These are phyloP conservation scores for Gouania willdenowi DNA, from an alignment of 2,797 vertebrate genomes.

Conservation along the genomic window DNA sequence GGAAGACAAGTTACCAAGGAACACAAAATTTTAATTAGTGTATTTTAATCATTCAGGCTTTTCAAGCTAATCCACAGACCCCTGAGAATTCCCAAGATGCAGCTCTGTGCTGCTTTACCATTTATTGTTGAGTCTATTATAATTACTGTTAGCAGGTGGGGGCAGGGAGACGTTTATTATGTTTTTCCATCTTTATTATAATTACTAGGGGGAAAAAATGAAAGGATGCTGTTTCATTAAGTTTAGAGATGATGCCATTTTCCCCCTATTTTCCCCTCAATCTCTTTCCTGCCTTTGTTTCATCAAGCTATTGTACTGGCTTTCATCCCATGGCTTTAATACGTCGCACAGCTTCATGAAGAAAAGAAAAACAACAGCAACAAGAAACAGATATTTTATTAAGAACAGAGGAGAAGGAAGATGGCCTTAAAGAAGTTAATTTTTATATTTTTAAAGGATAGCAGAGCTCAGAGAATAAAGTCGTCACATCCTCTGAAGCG, in stretches of 20 bases:
- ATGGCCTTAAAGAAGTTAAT: conserved; percentile 75
- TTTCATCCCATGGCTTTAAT: conserved; percentile 77
- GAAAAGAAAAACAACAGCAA: conserved; percentile 64
- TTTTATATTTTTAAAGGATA: conserved; percentile 50
- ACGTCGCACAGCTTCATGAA: conserved; percentile 71
- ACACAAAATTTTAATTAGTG: conserved; percentile 99
- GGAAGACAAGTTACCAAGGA: conserved; percentile 99
- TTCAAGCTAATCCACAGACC: conserved; percentile 99
- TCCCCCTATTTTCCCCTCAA: conserved; percentile 72
- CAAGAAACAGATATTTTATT: conserved; percentile 72
- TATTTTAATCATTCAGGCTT: conserved; percentile 99
- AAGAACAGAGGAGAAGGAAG: conserved; percentile 66
- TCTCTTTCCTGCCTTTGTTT: conserved; percentile 78
- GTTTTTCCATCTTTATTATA: conserved; percentile 99
- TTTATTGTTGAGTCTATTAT: conserved; percentile 99
- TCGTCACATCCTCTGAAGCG: conserved; percentile 63
- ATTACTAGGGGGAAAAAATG: conserved; percentile 99
- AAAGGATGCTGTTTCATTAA: conserved; percentile 99
- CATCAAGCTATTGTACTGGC: conserved; percentile 71
- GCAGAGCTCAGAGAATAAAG: conserved; percentile 58
- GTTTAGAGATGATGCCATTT: conserved; percentile 88
- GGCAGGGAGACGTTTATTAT: conserved; percentile 99
- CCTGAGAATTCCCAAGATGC: conserved; percentile 99
- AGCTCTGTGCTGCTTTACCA: conserved; percentile 99
- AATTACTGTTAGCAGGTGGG: conserved; percentile 99